Conservation (phyloP, 2,888 invertebrate genomes). For the Suillia variegata region DNA sequence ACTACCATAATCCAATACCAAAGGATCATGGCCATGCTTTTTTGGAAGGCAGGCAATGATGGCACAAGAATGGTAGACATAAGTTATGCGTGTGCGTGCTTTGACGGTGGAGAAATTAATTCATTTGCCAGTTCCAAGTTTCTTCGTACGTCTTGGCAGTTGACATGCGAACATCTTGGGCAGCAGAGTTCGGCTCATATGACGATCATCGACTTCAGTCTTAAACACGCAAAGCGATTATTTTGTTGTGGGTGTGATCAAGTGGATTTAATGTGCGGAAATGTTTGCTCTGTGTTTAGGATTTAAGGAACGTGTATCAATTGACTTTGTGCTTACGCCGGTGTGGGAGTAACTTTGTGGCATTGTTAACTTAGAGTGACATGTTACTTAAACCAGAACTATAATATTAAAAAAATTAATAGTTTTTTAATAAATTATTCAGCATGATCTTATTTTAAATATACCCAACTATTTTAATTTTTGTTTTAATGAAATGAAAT, state of each 20-base stretch:
- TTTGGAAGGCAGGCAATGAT: background rate
- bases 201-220: slow-evolving; percentile 22
- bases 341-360: too few species aligned
- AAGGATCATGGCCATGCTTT: background rate
- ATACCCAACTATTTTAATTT: too few species aligned
- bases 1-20: background rate
- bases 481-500: too few species aligned
- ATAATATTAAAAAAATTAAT: too few species aligned
- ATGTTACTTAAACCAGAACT: too few species aligned
- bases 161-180: slow-evolving; percentile 16
- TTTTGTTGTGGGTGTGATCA: slow-evolving; percentile 39
- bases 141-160: background rate
- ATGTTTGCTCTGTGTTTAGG: slow-evolving; percentile 25
- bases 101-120: slow-evolving; percentile 18
- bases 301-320: slow-evolving; percentile 25
- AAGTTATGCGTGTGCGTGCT: slow-evolving; percentile 18
- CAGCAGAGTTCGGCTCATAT: background rate
- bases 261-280: slow-evolving; percentile 36
- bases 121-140: background rate
- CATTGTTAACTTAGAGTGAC: too few species aligned
- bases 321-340: slow-evolving; percentile 1
- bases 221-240: too few species aligned
- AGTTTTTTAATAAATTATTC: too few species aligned
- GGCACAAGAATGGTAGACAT: background rate
- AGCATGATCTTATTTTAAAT: too few species aligned